These are phyloP conservation scores for Panthera leo DNA, from an alignment of 2,113 vertebrate genomes.

Conservation along the genomic window DNA sequence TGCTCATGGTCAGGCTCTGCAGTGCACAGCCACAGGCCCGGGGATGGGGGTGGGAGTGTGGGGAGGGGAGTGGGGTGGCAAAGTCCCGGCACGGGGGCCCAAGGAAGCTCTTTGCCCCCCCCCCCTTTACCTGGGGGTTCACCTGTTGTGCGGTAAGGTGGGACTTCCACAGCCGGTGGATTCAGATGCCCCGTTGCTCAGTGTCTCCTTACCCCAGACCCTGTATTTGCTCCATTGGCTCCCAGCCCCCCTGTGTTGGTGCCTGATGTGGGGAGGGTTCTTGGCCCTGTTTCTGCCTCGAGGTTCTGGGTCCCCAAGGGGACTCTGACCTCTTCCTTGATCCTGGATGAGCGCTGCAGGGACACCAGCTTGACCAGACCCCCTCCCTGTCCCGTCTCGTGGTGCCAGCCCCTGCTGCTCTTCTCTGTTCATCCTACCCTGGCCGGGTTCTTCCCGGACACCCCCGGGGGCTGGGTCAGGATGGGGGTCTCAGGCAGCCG, in stretches of 20 bases:
- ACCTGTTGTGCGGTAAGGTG: no score
- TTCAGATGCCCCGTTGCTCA: fast-evolving
- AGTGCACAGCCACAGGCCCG: background rate
- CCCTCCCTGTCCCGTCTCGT: background rate
- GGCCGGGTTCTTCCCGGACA: background rate
- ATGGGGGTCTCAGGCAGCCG: background rate
- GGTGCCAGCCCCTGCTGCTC: background rate
- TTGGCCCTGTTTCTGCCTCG: background rate
- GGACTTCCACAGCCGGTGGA: background rate
- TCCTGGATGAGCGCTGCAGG: background rate
- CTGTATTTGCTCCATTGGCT: background rate
- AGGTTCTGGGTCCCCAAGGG: background rate
- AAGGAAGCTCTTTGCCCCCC: background rate
- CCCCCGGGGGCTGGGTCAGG: background rate
- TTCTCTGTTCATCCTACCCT: background rate
- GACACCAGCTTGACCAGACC: background rate
- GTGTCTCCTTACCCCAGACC: fast-evolving
- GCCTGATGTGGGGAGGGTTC: background rate
- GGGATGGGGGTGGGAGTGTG: no score
- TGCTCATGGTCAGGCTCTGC: background rate
- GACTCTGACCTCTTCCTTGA: background rate
- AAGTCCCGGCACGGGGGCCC: background rate
- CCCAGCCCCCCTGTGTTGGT: background rate
- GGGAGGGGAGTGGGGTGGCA: no score
- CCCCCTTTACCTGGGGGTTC: background rate